These are phyloP conservation scores for Hydropotes inermis DNA, from an alignment of 2,113 vertebrate species.

Conservation along the genomic window DNA sequence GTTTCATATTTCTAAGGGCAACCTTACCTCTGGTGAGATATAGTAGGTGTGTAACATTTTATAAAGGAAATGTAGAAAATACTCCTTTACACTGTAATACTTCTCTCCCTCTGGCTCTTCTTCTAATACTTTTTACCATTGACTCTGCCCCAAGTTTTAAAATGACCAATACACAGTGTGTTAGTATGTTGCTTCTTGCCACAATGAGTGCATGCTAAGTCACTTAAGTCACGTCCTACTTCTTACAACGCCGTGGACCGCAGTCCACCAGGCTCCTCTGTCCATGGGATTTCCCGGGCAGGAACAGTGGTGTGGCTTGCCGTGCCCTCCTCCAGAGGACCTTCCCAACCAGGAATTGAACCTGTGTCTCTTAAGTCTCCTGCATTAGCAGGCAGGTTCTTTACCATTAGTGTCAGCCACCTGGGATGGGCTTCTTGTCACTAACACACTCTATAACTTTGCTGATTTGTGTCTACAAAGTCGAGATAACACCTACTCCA, in stretches of 20 bases:
- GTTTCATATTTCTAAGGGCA: background rate
- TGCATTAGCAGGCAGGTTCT: background rate
- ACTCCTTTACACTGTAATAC: background rate
- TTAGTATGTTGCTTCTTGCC: background rate
- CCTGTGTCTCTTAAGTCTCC: background rate
- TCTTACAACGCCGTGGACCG: background rate
- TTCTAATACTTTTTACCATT: background rate
- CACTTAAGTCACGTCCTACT: background rate
- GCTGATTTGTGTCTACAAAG: background rate
- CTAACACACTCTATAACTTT: background rate
- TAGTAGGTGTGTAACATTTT: background rate
- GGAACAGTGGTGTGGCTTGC: background rate
- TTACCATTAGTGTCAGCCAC: background rate
- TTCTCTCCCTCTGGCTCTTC: background rate
- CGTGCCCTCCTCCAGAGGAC: background rate
- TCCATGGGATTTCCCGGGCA: background rate
- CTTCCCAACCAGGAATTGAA: background rate
- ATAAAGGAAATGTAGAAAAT: slow-evolving; percentile 4
- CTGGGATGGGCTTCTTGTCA: background rate
- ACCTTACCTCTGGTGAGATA: background rate
- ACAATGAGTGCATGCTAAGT: background rate
- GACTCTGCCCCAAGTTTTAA: background rate
- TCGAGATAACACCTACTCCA: background rate
- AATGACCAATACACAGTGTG: background rate
- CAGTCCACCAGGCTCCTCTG: no score